A percentile compares a stretch with the other conserved stretches of the same genome.
These are phyloP conservation scores for Alviniconcha marisindica DNA, from an alignment of 1,140 invertebrate species.

Conservation along the genomic window DNA sequence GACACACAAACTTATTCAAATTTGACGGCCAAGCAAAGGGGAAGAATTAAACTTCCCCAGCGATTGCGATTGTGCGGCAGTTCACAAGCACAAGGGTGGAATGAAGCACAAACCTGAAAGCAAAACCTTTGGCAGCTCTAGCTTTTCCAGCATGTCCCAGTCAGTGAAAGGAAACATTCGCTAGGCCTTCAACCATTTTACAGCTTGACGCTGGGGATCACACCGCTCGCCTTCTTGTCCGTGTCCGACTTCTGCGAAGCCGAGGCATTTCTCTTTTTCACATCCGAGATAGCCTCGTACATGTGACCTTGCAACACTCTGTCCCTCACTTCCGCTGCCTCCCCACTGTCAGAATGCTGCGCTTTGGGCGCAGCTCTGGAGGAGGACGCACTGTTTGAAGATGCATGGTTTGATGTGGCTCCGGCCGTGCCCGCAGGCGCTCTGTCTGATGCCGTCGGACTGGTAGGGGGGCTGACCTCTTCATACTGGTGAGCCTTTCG, in stretches of 20 bases:
- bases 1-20: background rate
- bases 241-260: background rate
- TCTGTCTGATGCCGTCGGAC: background rate
- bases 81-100: too few species aligned
- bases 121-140: too few species aligned
- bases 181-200: too few species aligned
- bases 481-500: conserved; percentile 20
- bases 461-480: conserved; percentile 32
- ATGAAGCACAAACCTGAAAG: too few species aligned
- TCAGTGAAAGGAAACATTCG: too few species aligned
- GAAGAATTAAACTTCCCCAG: too few species aligned
- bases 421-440: background rate
- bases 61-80: too few species aligned
- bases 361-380: background rate
- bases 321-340: conserved; percentile 43
- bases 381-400: background rate
- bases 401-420: background rate
- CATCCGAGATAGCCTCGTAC: conserved; percentile 64
- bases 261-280: conserved; percentile 33
- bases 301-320: conserved; percentile 56
- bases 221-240: background rate
- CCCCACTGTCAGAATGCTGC: background rate
- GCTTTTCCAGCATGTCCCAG: too few species aligned
- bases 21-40: background rate
- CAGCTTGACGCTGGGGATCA: background rate